Conservation (phyloP, 1,140 invertebrate species). For the Lutraria rhynchaena region DNA sequence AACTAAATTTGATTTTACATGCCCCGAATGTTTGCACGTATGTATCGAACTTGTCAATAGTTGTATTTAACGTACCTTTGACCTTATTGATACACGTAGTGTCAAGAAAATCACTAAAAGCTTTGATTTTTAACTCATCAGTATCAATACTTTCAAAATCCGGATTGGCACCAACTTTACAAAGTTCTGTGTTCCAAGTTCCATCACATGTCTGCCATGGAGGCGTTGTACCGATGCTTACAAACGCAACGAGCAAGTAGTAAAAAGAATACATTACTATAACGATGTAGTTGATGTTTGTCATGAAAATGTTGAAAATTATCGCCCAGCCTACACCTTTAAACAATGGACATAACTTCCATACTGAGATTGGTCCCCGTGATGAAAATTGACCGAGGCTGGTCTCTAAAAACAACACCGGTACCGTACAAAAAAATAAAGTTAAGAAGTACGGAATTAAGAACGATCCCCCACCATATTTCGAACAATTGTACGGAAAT, state of each 20-base stretch:
- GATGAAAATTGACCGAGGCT: conserved; percentile 80
- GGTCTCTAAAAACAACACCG: conserved; percentile 81
- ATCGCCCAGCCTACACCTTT: conserved; percentile 96
- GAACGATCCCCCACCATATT: conserved; percentile 69
- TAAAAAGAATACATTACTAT: conserved; percentile 82
- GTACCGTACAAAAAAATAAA: conserved; percentile 77
- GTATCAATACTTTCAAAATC: conserved; percentile 44
- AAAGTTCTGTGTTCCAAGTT: conserved; percentile 64
- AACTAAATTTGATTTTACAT: neutral
- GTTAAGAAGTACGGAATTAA: conserved; percentile 75
- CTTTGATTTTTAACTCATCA: neutral
- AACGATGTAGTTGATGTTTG: conserved; percentile 81
- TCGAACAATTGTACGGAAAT: conserved; percentile 64
- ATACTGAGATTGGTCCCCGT: conserved; percentile 75
- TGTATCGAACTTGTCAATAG: neutral
- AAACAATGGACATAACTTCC: conserved; percentile 96
- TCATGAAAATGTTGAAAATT: conserved; percentile 81
- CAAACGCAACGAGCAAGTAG: conserved; percentile 77
- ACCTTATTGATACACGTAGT: neutral
- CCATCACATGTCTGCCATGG: conserved; percentile 73
- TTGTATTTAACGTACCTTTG: neutral
- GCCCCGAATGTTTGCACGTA: neutral
- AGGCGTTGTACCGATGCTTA: conserved; percentile 69
- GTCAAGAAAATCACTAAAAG: neutral
- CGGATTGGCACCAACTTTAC: conserved; percentile 54